These are phyloP conservation scores for Ondatra zibethicus DNA, from an alignment of 2,113 vertebrate genomes.

Conservation along the genomic window DNA sequence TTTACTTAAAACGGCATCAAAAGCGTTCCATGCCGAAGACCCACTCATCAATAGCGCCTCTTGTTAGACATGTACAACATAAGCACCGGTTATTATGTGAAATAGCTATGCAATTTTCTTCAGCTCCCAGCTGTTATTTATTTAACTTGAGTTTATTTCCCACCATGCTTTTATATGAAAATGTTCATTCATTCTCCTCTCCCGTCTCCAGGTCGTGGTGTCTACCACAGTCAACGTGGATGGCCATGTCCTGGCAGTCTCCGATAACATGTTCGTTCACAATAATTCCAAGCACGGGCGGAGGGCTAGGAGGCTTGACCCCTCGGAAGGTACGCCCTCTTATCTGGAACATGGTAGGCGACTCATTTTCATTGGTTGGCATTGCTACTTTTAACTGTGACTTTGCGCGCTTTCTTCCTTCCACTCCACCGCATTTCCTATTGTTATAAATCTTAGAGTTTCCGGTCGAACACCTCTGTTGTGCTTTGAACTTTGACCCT, in stretches of 20 bases:
- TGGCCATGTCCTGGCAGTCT: conserved; percentile 97
- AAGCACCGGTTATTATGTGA: conserved; percentile 90
- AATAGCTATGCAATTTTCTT: conserved; percentile 90
- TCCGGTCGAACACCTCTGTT: not conserved
- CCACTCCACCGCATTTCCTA: conserved; percentile 22
- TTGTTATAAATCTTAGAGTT: conserved; percentile 61
- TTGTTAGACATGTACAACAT: conserved; percentile 89
- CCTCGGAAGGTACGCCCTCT: conserved; percentile 96
- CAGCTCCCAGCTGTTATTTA: conserved; percentile 90
- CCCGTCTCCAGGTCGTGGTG: conserved; percentile 93
- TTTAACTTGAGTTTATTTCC: conserved; percentile 88
- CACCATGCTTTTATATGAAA: conserved; percentile 77
- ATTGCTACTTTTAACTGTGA: conserved; percentile 86
- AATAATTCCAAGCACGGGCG: conserved; percentile 98
- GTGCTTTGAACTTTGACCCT: not conserved
- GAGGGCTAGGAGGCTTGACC: conserved; percentile 95
- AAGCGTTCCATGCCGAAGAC: conserved; percentile 87
- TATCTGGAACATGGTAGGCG: conserved; percentile 96
- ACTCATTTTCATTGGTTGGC: conserved; percentile 89
- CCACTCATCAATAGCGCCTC: conserved; percentile 89
- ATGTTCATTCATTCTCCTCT: conserved; percentile 81
- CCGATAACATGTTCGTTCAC: conserved; percentile 99
- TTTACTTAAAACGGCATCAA: conserved; percentile 91
- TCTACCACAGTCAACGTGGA: conserved; percentile 98
- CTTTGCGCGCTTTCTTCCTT: conserved; percentile 78